Evolutionary conservation across 2,797 vertebrate genomes (phyloP), one percentile per base, ranked within the genome.

Genomic region (Acrocephalus scirpaceus): DNA sequence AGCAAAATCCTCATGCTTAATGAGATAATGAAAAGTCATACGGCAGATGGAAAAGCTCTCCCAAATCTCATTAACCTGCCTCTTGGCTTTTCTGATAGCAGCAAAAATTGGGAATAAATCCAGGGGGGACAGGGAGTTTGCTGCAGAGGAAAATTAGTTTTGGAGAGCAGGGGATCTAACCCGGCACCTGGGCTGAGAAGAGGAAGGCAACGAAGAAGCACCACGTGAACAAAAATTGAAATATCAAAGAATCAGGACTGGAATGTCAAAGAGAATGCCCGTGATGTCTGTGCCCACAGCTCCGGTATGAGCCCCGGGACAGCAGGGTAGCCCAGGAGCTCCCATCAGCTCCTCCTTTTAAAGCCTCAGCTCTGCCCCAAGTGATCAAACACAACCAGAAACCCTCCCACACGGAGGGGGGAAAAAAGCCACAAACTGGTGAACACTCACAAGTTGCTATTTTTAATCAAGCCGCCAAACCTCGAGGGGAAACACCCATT

Each of bases 41-140:
- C 0, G 2, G 82, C 82, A 78, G 77, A 90, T 54, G 73, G 90
- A 74, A 92, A 62, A 86, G 58, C 88, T 87, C 74, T 64, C 85
- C 57, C 82, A 87, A 87, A 92, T 92, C 88, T 91, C 81, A 87
- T 91, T 92, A 88, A 92, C 58, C 75, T 88, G 73, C 65, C 72
- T 85, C 67, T 82, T 79, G 58, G 48, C 71, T 88, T 42, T 51
- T n/a, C 80, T 47, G 44, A 40, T 71, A 66, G 36, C 14, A 13
- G 44, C 1, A 2, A 81, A 82, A 91, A 72, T 48, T 21, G 1
- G 77, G 73, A 83, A 34, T 51, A 42, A 88, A 42, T 82, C 61
- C 1, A 38, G 0, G 32, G 10, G 45, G 45, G 16, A 30, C 26
- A 8, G 40, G 5, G 18, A 2, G 4, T 65, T 77, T 38, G 23